A percentile compares a stretch with the other conserved stretches of the same genome.
Conservation (phyloP, 2,797 vertebrate species). For the Tauraco hartlaubi region DNA sequence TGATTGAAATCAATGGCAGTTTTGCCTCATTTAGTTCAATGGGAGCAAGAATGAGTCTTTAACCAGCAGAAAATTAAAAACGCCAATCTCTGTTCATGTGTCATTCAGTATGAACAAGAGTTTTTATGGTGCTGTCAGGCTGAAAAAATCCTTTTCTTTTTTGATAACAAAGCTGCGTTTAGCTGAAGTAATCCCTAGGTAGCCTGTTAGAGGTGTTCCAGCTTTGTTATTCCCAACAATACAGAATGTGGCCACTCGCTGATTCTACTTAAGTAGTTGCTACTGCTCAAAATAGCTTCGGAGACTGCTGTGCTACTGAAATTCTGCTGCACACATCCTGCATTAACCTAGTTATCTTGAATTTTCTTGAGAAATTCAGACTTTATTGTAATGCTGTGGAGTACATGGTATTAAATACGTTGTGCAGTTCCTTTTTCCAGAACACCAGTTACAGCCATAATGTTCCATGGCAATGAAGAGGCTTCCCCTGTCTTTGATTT, state of each 20-base stretch:
- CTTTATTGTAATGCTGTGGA: not conserved
- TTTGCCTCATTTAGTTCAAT: conserved; percentile 63
- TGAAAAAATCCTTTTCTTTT: conserved; percentile 51
- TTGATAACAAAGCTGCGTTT: conserved; percentile 44
- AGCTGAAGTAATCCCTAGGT: conserved; percentile 57
- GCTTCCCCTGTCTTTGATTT: not conserved
- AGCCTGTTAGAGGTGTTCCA: conserved; percentile 64
- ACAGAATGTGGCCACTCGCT: conserved; percentile 1
- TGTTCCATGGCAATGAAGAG: not conserved
- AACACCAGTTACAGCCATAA: not conserved
- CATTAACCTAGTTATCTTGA: conserved; percentile 28
- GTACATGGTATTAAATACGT: not conserved
- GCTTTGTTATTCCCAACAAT: conserved; percentile 63
- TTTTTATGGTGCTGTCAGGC: conserved; percentile 58
- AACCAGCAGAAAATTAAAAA: conserved; percentile 61
- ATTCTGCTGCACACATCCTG: conserved; percentile 15
- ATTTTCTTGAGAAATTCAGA: not conserved
- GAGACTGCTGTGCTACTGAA: conserved; percentile 29
- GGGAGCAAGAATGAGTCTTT: conserved; percentile 45
- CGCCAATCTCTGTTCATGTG: conserved; percentile 25
- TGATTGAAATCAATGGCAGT: conserved; percentile 64
- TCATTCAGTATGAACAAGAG: conserved; percentile 35
- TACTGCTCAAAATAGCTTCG: conserved; percentile 17
- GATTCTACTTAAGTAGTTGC: conserved; percentile 29
- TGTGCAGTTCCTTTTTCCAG: not conserved